Evolutionary conservation across 2,888 invertebrate species (phyloP).

Genomic region (Chymomyza caudatula): DNA sequence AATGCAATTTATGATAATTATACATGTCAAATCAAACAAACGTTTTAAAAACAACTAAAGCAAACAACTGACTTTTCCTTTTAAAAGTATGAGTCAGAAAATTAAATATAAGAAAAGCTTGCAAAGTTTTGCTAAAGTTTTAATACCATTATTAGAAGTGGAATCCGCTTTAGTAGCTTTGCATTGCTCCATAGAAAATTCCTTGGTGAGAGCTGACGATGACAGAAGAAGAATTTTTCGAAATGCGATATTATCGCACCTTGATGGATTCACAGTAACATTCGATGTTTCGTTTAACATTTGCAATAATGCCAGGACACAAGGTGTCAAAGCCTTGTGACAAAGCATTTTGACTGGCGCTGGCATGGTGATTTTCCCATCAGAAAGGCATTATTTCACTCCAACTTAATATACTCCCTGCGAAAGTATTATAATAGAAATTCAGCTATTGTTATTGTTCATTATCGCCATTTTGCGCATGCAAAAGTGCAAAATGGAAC

Average conservation of each 20-base stretch:
- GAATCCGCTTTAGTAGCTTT: too few species aligned
- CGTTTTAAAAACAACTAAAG: background rate
- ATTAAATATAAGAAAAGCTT: too few species aligned
- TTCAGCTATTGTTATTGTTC: background rate
- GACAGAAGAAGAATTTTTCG: too few species aligned
- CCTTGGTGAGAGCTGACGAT: too few species aligned
- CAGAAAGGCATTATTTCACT: background rate
- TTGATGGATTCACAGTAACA: too few species aligned
- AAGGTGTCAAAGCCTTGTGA: too few species aligned
- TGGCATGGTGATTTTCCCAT: too few species aligned
- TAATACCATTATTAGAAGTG: background rate
- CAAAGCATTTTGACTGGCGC: too few species aligned
- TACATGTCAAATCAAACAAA: constrained; percentile 36
- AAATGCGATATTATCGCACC: too few species aligned
- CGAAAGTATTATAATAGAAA: background rate
- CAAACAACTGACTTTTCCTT: constrained; percentile 68
- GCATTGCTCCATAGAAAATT: too few species aligned
- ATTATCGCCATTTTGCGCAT: background rate
- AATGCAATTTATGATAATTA: constrained; percentile 68
- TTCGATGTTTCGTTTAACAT: too few species aligned
- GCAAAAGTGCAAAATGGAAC: constrained; percentile 1
- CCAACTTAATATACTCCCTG: background rate
- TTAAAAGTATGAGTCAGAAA: constrained; percentile 6
- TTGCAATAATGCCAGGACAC: too few species aligned
- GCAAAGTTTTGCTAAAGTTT: background rate